These are phyloP conservation scores for Trichonephila clavata DNA, from an alignment of 1,140 invertebrate genomes.

Conservation along the genomic window DNA sequence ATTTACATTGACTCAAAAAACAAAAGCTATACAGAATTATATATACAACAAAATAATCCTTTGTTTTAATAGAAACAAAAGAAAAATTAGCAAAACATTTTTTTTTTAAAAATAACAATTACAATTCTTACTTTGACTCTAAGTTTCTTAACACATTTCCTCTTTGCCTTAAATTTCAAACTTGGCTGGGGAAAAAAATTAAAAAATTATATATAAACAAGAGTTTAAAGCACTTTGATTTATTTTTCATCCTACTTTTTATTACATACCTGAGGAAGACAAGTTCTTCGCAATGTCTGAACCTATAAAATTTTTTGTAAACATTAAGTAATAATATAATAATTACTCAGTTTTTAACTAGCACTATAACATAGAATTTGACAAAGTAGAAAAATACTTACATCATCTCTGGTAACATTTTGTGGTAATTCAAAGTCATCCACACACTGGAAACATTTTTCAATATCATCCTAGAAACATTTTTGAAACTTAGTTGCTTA, in stretches of 20 bases:
- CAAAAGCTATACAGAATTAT: background rate
- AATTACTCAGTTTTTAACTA: background rate
- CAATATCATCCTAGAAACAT: conserved; percentile 58
- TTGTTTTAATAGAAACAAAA: no score
- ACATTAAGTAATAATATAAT: background rate
- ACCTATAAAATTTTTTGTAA: conserved; percentile 46
- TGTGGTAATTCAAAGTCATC: conserved; percentile 64
- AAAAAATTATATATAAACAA: no score
- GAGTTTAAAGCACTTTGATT: no score
- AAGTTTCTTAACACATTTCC: conserved; percentile 68
- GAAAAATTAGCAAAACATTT: no score
- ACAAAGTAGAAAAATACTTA: background rate
- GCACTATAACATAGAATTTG: background rate
- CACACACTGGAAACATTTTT: conserved; percentile 67
- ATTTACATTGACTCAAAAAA: background rate
- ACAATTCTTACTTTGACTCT: conserved; percentile 54
- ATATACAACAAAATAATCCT: no score
- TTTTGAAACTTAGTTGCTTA: background rate
- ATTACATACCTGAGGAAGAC: conserved; percentile 59
- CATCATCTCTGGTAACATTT: conserved; percentile 74
- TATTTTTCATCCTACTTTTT: no score
- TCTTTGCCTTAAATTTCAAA: conserved; percentile 74
- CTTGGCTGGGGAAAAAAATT: conserved; percentile 57
- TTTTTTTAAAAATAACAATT: background rate
- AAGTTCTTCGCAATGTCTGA: conserved; percentile 62